Percentiles rank a stretch among this genome's conserved stretches.
Conservation (phyloP, 2,797 vertebrate genomes). For the Setipinna tenuifilis region DNA sequence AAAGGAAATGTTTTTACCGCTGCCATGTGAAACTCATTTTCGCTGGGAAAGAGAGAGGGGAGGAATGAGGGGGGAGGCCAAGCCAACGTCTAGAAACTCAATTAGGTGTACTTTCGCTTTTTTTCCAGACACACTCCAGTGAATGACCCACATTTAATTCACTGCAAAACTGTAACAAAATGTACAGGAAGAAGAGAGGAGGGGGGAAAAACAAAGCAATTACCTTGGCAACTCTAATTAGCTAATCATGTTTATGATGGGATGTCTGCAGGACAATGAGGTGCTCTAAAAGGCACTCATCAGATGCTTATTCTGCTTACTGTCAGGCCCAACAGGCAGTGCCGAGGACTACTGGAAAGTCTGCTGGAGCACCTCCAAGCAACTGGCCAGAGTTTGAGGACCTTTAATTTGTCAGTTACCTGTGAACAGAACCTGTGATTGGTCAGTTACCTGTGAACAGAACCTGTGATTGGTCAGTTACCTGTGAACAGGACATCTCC, state of each 20-base stretch:
- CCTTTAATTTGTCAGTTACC: too few relatives aligned
- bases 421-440: not conserved
- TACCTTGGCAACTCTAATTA: not conserved
- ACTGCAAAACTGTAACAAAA: slow-evolving; percentile 55
- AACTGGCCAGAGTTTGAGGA: too few relatives aligned
- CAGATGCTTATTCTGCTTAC: not conserved
- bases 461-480: slow-evolving; percentile 53
- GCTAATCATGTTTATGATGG: slow-evolving; percentile 12
- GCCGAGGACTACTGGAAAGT: not conserved
- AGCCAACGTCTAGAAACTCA: slow-evolving; percentile 72
- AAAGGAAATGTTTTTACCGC: slow-evolving; percentile 73
- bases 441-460: not conserved
- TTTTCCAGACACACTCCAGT: slow-evolving; percentile 45
- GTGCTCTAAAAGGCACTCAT: not conserved
- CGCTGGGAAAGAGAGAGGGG: slow-evolving; percentile 60
- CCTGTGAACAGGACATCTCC: slow-evolving; percentile 98
- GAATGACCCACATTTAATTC: slow-evolving; percentile 66
- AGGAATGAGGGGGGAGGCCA: not conserved
- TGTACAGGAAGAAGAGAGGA: slow-evolving; percentile 46
- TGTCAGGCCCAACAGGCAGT: not conserved
- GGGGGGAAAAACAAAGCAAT: not conserved
- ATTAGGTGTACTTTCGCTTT: slow-evolving; percentile 68
- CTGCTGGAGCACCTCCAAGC: not conserved
- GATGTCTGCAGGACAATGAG: slow-evolving; percentile 14
- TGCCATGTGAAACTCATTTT: slow-evolving; percentile 75